Percentiles rank a stretch among this genome's conserved stretches.
Evolutionary conservation across 2,113 vertebrate species (phyloP).

Genomic region (Sisor rabdophorus): DNA sequence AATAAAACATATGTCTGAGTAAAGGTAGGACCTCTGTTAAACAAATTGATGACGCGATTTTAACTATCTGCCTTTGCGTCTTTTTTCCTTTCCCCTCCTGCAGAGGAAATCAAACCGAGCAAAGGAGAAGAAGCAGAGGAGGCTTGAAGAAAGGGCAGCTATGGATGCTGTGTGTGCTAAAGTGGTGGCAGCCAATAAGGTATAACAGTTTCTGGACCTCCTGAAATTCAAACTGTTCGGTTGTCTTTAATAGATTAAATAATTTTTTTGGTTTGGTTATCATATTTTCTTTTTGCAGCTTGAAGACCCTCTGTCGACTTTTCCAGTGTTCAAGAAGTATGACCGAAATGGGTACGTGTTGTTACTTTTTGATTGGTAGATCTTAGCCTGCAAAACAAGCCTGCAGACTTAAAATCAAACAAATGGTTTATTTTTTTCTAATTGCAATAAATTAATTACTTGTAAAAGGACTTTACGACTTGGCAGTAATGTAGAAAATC

Average conservation of each 20-base stretch:
- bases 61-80: neutral
- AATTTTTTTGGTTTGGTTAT: neutral
- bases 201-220: slow-evolving; percentile 45
- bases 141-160: slow-evolving; percentile 85
- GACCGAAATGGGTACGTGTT: slow-evolving; percentile 86
- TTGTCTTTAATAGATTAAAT: neutral
- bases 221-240: neutral
- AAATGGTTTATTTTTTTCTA: neutral
- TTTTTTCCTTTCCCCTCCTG: neutral
- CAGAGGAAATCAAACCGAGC: slow-evolving; percentile 89
- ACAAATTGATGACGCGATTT: neutral
- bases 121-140: slow-evolving; percentile 91
- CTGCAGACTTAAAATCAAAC: neutral
- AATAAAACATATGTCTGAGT: neutral
- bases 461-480: neutral
- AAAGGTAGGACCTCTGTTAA: neutral
- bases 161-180: slow-evolving; percentile 91
- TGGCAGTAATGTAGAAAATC: neutral
- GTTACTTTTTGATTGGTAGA: neutral
- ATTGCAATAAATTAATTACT: neutral
- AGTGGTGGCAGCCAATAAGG: slow-evolving; percentile 92
- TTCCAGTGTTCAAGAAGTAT: slow-evolving; percentile 92
- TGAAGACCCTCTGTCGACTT: slow-evolving; percentile 82
- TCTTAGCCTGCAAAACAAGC: neutral
- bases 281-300: slow-evolving; percentile 66